Conservation (phyloP, 1,140 invertebrate species). For the Lasioglossum albipes region DNA sequence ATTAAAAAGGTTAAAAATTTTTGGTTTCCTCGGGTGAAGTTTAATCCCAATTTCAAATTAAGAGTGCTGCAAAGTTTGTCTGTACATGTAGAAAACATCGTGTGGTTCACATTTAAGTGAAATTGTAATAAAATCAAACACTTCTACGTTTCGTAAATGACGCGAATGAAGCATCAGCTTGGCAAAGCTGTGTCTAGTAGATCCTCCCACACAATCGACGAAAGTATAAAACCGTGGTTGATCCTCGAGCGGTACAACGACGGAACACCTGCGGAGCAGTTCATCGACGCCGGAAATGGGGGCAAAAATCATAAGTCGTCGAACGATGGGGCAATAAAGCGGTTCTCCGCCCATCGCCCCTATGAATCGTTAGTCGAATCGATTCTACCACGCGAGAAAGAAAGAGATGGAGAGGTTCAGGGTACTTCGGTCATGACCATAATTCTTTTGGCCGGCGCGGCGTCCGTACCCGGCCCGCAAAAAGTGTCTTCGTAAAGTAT, state of each 20-base stretch:
- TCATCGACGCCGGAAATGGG: constrained; percentile 18
- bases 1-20: too few species aligned
- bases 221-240: too few species aligned
- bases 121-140: too few species aligned
- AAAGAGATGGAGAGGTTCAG: neutral
- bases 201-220: too few species aligned
- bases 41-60: too few species aligned
- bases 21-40: too few species aligned
- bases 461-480: neutral
- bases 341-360: neutral
- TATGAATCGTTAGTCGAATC: neutral
- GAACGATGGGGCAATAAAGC: neutral
- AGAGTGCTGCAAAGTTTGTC: too few species aligned
- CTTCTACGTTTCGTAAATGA: too few species aligned
- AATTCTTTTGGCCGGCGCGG: neutral
- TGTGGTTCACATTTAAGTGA: too few species aligned
- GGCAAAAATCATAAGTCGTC: neutral
- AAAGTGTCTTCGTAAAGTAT: constrained; percentile 16
- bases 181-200: too few species aligned
- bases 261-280: neutral
- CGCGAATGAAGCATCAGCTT: too few species aligned
- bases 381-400: neutral
- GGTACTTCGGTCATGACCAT: neutral
- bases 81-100: too few species aligned
- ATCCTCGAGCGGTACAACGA: neutral